Base-by-base conservation (phyloP, 2,113 vertebrate genomes). In the Acanthisitta chloris region DNA sequence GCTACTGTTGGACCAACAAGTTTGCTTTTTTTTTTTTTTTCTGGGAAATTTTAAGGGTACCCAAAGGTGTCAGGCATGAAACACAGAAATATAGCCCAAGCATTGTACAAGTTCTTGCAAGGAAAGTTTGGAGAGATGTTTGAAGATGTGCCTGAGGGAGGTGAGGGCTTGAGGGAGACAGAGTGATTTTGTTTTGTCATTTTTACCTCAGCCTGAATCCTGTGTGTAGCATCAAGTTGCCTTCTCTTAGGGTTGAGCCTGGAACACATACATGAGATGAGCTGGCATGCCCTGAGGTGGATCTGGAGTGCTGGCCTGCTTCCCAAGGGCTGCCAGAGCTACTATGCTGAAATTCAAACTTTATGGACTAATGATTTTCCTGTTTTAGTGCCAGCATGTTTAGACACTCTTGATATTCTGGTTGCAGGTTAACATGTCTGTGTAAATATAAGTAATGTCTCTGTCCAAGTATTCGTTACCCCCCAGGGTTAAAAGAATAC, bases 321-420 rank as follows among this genome's bases (percentile, higher is more conserved):
- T 92, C 91, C 90, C 92, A 81, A 92, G 59, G 94, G 78, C 82
- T 93, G 64, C 72, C 67, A 84, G 72, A 93, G 59, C 64, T 90
- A 6, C 67, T 54, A 1, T 16, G 34, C 71, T 93, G 76, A 92
- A 92, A 86, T 83, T 78, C 79, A 86, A n/a, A 86, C 34, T 83
- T 64, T n/a, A 81, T 17, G 46, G 76, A 58, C 64, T 90, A 67
- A 73, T 88, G 72, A 42, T 88, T 94, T 92, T 66, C 34, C 45
- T 92, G 26, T n/a, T 66, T 84, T 89, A 77, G 33, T 91, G 90
- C 71, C 71, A 92, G 49, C 58, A 29, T 14, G 21, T 85, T 88
- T 82, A 70, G 94, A 83, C 17, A 77, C 38, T 76, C 40, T 52
- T 3, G 1, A 40, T 88, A 54, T 80, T 86, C 76, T 86, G 62